These are phyloP conservation scores for Carabus problematicus DNA, from an alignment of 2,888 invertebrate genomes.

Conservation along the genomic window DNA sequence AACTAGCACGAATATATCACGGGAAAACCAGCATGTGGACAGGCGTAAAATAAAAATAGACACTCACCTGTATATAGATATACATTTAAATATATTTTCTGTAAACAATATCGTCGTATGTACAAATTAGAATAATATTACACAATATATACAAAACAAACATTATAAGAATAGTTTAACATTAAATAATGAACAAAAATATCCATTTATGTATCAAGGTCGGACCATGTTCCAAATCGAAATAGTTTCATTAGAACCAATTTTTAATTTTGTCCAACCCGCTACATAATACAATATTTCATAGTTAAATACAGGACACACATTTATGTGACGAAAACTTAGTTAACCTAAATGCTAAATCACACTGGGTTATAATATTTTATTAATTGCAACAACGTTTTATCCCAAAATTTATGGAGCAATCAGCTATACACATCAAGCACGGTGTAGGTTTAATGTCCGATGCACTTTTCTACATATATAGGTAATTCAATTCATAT, in stretches of 20 bases:
- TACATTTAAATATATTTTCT: constrained; percentile 34
- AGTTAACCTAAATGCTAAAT: constrained; percentile 25
- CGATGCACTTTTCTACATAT: no score
- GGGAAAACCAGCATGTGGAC: constrained; percentile 1
- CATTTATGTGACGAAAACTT: constrained; percentile 47
- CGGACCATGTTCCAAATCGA: no score
- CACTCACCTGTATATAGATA: constrained; percentile 18
- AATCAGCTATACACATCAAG: no score
- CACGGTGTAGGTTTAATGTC: no score
- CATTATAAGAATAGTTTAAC: constrained; percentile 9
- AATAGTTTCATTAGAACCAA: no score
- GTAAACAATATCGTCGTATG: constrained; percentile 33
- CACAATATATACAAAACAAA: constrained; percentile 39
- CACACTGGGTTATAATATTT: neutral
- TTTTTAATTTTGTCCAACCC: neutral
- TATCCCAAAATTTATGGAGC: no score
- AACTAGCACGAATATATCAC: neutral
- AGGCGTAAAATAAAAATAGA: constrained; percentile 17
- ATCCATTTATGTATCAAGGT: no score
- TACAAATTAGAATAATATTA: constrained; percentile 39
- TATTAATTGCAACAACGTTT: no score
- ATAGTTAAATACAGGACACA: constrained; percentile 35
- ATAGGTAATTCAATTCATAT: no score
- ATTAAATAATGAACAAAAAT: constrained; percentile 1
- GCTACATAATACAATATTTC: constrained; percentile 11